These are phyloP conservation scores for Potorous gilbertii DNA, from an alignment of 2,797 vertebrate species.

Conservation along the genomic window DNA sequence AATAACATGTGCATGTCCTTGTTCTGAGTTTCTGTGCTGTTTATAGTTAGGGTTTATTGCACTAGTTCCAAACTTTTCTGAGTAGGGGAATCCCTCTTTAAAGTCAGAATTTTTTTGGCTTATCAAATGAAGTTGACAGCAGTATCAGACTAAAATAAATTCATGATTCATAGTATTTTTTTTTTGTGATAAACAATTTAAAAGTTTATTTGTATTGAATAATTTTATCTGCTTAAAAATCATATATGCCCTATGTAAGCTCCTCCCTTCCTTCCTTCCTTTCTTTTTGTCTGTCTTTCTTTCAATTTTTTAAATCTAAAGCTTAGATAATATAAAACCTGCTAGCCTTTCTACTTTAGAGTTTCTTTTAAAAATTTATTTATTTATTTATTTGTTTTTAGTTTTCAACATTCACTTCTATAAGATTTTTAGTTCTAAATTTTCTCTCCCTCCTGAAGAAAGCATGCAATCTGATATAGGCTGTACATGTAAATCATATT, in stretches of 20 bases:
- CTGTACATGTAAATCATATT: too few relatives aligned
- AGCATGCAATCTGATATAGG: too few relatives aligned
- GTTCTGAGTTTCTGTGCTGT: background rate
- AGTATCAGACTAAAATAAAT: background rate
- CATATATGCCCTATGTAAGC: background rate
- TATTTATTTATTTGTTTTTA: too few relatives aligned
- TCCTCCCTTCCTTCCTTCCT: too few relatives aligned
- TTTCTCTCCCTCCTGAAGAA: too few relatives aligned
- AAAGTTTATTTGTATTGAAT: background rate
- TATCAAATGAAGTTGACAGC: background rate
- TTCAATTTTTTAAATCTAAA: too few relatives aligned
- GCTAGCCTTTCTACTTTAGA: too few relatives aligned
- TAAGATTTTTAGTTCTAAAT: too few relatives aligned
- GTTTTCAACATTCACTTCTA: too few relatives aligned
- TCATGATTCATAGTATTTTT: background rate
- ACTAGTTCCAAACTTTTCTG: background rate
- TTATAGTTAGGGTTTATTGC: background rate
- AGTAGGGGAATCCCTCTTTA: background rate
- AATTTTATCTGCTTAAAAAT: background rate
- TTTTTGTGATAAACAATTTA: background rate
- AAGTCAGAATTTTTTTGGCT: background rate
- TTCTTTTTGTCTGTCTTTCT: too few relatives aligned
- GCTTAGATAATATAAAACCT: too few relatives aligned
- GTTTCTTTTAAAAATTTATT: too few relatives aligned
- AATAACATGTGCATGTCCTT: background rate